Conservation (phyloP, 1,140 invertebrate species). For the Cheumatopsyche charites region DNA sequence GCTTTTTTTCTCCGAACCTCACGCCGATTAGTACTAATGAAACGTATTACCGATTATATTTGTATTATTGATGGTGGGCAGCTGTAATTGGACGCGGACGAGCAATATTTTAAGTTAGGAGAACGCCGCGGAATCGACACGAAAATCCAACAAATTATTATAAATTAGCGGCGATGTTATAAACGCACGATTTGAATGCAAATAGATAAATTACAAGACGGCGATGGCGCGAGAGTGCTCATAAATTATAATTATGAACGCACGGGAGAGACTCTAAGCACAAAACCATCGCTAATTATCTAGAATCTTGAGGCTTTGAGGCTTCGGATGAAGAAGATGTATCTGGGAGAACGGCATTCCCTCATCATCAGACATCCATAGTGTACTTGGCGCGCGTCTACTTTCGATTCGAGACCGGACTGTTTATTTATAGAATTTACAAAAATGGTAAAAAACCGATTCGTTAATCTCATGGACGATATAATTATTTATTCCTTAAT, state of each 20-base stretch:
- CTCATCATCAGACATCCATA: not conserved
- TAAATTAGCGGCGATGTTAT: slow-evolving; percentile 6
- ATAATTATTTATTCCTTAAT: too few relatives aligned
- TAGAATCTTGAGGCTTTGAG: too few relatives aligned
- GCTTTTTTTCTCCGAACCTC: too few relatives aligned
- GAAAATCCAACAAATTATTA: slow-evolving; percentile 9
- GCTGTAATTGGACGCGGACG: not conserved
- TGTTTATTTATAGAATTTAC: too few relatives aligned
- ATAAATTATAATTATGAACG: slow-evolving; percentile 22
- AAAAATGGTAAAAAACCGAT: too few relatives aligned
- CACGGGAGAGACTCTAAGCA: slow-evolving; percentile 1
- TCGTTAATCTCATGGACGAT: too few relatives aligned
- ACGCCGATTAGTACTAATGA: too few relatives aligned
- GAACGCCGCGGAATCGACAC: too few relatives aligned
- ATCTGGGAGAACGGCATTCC: slow-evolving; percentile 21
- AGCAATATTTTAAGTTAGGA: not conserved
- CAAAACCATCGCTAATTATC: not conserved
- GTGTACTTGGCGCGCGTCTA: not conserved
- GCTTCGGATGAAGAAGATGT: slow-evolving; percentile 10
- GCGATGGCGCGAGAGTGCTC: slow-evolving; percentile 3
- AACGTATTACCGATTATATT: too few relatives aligned
- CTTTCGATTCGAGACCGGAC: slow-evolving; percentile 18
- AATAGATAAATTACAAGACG: slow-evolving; percentile 1
- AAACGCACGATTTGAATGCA: slow-evolving; percentile 4
- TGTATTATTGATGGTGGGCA: too few relatives aligned